Conservation (phyloP, 2,888 invertebrate genomes). For the Cylloceria caligata region DNA sequence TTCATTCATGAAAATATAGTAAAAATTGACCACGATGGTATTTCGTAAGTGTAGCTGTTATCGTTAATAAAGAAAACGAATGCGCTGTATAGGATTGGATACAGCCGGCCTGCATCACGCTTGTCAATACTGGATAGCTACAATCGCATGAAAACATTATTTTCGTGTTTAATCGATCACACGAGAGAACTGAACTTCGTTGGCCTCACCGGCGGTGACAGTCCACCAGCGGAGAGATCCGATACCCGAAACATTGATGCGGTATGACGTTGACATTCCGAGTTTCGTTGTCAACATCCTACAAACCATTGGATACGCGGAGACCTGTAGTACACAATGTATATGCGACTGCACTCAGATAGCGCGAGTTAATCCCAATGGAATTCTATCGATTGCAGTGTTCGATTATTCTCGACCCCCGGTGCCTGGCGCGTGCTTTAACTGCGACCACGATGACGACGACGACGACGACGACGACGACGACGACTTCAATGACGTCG, state of each 20-base stretch:
- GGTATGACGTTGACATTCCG: constrained; percentile 12
- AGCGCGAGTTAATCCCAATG: constrained; percentile 1
- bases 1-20: too few relatives aligned
- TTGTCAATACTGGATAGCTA: constrained; percentile 13
- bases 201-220: not conserved
- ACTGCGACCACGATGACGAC: constrained; percentile 2
- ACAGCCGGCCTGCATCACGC: not conserved
- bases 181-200: not conserved
- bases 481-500: not conserved
- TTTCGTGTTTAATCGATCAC: constrained; percentile 18
- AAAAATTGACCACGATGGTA: too few relatives aligned
- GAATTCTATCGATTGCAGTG: constrained; percentile 11
- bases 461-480: not conserved
- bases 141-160: constrained; percentile 23
- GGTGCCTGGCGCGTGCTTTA: constrained; percentile 6
- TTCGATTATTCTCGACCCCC: constrained; percentile 12
- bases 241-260: not conserved
- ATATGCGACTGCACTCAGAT: constrained; percentile 1
- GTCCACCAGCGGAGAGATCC: not conserved
- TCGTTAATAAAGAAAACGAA: not conserved
- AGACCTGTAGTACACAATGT: not conserved
- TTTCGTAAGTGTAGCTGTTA: not conserved
- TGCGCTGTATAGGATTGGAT: not conserved
- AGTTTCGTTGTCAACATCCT: constrained; percentile 6
- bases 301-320: not conserved